These are phyloP conservation scores for Eupithecia pulchellata DNA, from an alignment of 2,888 invertebrate species.

Conservation along the genomic window DNA sequence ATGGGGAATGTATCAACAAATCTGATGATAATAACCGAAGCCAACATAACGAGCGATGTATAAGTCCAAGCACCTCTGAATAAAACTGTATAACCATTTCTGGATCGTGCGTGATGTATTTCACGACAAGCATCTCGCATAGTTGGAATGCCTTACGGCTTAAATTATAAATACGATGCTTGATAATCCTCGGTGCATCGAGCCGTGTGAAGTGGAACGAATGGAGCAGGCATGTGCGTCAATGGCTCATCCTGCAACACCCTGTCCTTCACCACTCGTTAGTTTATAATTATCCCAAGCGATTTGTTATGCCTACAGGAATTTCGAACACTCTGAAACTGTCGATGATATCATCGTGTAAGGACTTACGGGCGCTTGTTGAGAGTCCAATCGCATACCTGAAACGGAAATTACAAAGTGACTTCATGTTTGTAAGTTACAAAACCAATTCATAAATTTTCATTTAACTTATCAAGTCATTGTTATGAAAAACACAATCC, in stretches of 20 bases:
- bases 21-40: constrained; percentile 21
- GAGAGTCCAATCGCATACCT: constrained; percentile 38
- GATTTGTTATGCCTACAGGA: constrained; percentile 52
- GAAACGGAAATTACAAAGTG: constrained; percentile 40
- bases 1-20: constrained; percentile 23
- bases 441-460: constrained; percentile 31
- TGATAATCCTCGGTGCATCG: constrained; percentile 51
- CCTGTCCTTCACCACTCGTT: constrained; percentile 63
- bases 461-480: constrained; percentile 47
- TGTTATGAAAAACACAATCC: constrained; percentile 46
- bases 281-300: constrained; percentile 66
- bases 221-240: constrained; percentile 59
- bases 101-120: constrained; percentile 33
- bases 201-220: constrained; percentile 69
- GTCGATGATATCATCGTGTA: constrained; percentile 29
- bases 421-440: constrained; percentile 23
- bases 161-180: constrained; percentile 61
- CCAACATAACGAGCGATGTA: constrained; percentile 32
- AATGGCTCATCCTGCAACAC: constrained; percentile 60
- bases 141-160: constrained; percentile 56
- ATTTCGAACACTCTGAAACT: constrained; percentile 27
- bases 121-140: constrained; percentile 47
- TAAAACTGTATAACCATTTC: constrained; percentile 32
- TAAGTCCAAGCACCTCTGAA: constrained; percentile 34
- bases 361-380: constrained; percentile 23